Percentiles rank a stretch among this genome's conserved stretches.
Evolutionary conservation across 2,797 vertebrate genomes (phyloP).

Genomic region (Chromobotia macracanthus): DNA sequence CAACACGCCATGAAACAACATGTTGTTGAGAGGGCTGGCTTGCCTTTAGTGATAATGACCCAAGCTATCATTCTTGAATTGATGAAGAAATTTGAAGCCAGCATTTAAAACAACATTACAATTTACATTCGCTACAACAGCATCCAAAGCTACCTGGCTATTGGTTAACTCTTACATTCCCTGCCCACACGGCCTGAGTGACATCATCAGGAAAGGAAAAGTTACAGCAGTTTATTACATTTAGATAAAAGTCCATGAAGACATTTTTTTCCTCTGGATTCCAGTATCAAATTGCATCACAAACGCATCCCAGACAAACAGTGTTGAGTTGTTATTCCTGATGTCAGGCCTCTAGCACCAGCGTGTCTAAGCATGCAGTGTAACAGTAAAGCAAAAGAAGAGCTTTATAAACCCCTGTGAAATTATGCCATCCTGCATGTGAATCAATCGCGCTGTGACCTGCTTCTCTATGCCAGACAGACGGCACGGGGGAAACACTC

Average conservation of each 20-base stretch:
- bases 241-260: background rate
- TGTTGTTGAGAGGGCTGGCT: background rate
- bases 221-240: background rate
- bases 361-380: background rate
- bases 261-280: background rate
- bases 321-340: background rate
- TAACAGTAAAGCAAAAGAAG: background rate
- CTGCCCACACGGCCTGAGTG: background rate
- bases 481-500: slow-evolving; percentile 32
- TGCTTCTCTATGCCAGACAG: slow-evolving; percentile 48
- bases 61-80: background rate
- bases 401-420: slow-evolving; percentile 24
- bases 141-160: background rate
- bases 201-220: background rate
- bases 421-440: slow-evolving; percentile 34
- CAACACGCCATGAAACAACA: background rate
- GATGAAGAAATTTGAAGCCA: background rate
- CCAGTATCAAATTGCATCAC: background rate
- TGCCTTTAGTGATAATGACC: background rate
- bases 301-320: background rate
- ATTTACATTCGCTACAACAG: background rate
- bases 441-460: slow-evolving; percentile 47
- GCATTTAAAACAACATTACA: background rate
- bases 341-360: background rate
- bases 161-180: background rate